Evolutionary conservation across 2,113 vertebrate species (phyloP), one percentile per base, ranked within the genome.

Genomic region (Aptenodytes forsteri): DNA sequence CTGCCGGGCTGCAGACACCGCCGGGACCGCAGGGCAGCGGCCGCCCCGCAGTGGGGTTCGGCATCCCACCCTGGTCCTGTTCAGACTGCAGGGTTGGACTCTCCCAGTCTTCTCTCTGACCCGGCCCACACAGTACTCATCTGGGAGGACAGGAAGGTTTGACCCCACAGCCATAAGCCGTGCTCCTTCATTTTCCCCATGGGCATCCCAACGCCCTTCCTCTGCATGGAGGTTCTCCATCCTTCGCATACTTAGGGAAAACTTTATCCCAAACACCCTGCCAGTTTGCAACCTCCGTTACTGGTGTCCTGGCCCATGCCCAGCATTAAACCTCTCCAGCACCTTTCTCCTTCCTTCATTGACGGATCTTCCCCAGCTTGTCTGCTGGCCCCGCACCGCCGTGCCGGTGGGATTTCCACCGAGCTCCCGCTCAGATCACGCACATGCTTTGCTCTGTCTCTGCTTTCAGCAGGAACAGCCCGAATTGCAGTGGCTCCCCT

Each of bases 371-470:
- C 11, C 54, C 34, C 66, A 20, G 58, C 10, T 19, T 27, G 10
- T 13, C 54, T 13, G 16, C 34, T 19, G 34, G n/a, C 11, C 26
- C 30, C 20, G 3, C 20, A 11, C 9, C 2, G 5, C 15, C 7
- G 0, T 1, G 4, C 40, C 13, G 0, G 36, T 8, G 19, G 18
- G 40, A 32, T 36, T 59, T 59, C 62, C 30, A 34, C 32, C 9
- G 1, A 44, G 23, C 36, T 70, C 69, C 76, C 0, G 3, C 62
- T 82, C 29, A 1, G 1, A 23, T 13, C 69, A 9, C 8, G 3
- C 26, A 6, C n/a, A 6, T 2, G 1, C 7, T 8, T 52, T 7
- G 0, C 17, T 40, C 25, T 4, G 5, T 13, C 25, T 14, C 50
- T 4, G 6, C 62, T 58, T 29, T 34, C 18, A 19, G 26, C n/a